Base-by-base conservation (phyloP, 2,113 vertebrate genomes). In the Heterotilapia buettikoferi region DNA sequence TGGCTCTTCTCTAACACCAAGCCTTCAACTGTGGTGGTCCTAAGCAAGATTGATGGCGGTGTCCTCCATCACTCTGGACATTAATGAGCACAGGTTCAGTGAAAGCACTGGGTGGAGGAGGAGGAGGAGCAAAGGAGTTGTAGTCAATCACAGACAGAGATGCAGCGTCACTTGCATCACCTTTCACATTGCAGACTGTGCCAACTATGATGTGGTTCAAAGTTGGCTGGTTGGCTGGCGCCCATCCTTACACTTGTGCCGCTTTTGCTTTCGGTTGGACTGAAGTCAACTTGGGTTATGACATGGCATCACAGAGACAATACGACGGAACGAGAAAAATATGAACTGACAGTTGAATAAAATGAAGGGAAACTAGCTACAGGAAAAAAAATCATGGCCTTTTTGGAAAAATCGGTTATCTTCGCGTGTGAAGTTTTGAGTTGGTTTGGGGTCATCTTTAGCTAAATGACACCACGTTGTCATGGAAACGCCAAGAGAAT, bases 1-100 rank as follows among this genome's bases (percentile, higher is more conserved):
- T 33, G 7, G 38, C 84, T 78, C 26, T 82, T 33, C 36, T 40
- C 90, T 88, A 83, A 43, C 71, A 80, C 80, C 66, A 36, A 54
- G 84, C 87, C 78, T 85, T 90, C 90, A 68, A 86, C 93, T 29
- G 79, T 57, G 93, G 93, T 94, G 88, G 93, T 92, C 92, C 63
- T 85, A 31, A 84, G 86, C 53, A 57, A 73, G 89, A 94, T 90
- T 86, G 81, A 92, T 91, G 81, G n/a, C 14, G 5, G 18, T 81
- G 78, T 63, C 61, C 53, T 92, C 86, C 90, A 89, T 94, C 83
- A 89, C 83, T 83, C 63, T 21, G 52, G 90, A 82, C 83, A 88
- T 87, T 86, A 92, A 91, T 92, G 83, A 85, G 71, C 4, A 14
- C 57, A 50, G 83, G 33, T 59, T 31, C 68, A 71, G 57, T 84